Evolutionary conservation across 2,113 vertebrate genomes (phyloP).

Genomic region (Hyperoodon ampullatus): DNA sequence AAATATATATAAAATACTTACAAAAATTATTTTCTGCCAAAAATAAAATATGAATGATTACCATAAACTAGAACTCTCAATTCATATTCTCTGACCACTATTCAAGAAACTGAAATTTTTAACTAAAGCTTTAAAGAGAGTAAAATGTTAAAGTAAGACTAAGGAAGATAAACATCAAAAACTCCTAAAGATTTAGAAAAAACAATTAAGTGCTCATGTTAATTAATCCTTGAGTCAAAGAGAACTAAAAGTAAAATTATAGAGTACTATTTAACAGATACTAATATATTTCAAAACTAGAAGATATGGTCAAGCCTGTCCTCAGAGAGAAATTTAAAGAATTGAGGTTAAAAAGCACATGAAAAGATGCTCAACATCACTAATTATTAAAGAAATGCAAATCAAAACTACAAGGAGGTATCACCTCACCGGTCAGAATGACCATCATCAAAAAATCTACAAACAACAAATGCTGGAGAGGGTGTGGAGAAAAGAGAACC

Average conservation of each 20-base stretch:
- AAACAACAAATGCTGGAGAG: too few species aligned
- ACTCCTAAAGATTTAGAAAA: neutral
- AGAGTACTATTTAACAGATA: neutral
- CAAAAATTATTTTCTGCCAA: neutral
- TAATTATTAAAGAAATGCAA: too few species aligned
- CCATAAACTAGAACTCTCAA: neutral
- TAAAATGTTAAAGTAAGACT: neutral
- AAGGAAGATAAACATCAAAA: neutral
- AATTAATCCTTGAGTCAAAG: neutral
- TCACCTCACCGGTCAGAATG: too few species aligned
- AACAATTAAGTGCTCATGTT: neutral
- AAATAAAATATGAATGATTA: neutral
- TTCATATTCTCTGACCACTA: neutral
- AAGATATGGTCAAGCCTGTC: neutral
- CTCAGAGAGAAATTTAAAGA: neutral
- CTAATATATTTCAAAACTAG: neutral
- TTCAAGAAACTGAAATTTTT: neutral
- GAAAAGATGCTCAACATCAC: too few species aligned
- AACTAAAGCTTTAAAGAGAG: neutral
- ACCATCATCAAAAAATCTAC: too few species aligned
- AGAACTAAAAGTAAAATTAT: neutral
- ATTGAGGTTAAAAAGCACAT: neutral
- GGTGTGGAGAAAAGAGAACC: too few species aligned
- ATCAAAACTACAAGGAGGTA: too few species aligned
- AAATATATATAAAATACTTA: neutral